Base-by-base conservation (phyloP, 2,888 invertebrate genomes). In the Agonopterix arenella region DNA sequence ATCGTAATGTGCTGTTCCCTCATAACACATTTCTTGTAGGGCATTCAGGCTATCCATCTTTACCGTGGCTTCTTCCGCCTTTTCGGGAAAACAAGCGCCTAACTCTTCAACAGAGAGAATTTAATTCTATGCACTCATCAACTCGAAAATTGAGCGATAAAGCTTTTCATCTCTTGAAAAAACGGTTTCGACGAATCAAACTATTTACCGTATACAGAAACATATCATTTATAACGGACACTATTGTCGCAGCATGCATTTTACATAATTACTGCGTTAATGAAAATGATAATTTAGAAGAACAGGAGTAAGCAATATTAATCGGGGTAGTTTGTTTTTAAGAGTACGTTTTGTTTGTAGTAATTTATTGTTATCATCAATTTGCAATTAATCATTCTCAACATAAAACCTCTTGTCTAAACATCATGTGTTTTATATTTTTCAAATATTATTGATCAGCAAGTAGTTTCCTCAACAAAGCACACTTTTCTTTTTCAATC, bases 401-500 rank as follows among this genome's bases (percentile, higher is more conserved):
- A 28, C 40, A 40, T 11, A 40, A n/a, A 10, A 10, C 40, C 11
- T 40, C 40, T 11, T 10, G n/a, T 40, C 40, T 8, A 10, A 40
- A 40, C 10, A 40, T 40, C 40, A 5, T 5, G 28, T 28, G 28
- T 28, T 7, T 28, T 28, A 28, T 28, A 4, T n/a, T 40, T 40
- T n/a, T 40, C 40, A 3, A 9, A n/a, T 43, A 11, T 43, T 66
- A 70, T 51, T 72, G 69, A 55, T 73, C 65, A 16, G 58, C 60
- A 37, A 80, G 56, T 50, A 80, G 56, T 57, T 76, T 76, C 49
- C 66, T 68, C 18, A 81, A 57, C 38, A 81, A 66, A 46, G 62
- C 70, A 74, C 81, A 81, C 58, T 81, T 81, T 63, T 80, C 79
- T 50, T 66, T 69, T 62, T 81, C 81, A 44, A 81, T 79, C 61